Percentiles rank a stretch among this genome's conserved stretches.
Conservation (phyloP, 2,888 invertebrate genomes). For the Drosophila prostipennis region DNA sequence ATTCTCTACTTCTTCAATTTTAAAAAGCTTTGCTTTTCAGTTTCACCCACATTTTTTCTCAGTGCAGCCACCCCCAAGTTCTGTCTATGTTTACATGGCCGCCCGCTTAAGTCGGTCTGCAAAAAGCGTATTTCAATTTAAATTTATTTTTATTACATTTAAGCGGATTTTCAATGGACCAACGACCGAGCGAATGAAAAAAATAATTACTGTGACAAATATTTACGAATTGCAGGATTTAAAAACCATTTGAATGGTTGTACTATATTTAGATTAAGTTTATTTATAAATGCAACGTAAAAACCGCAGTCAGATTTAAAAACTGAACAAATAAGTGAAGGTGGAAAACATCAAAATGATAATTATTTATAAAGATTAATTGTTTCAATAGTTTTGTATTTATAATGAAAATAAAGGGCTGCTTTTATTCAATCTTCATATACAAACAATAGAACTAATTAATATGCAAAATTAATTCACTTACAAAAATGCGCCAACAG, state of each 20-base stretch:
- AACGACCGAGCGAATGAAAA: conserved; percentile 6
- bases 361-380: too few relatives aligned
- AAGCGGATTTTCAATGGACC: conserved; percentile 36
- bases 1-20: too few relatives aligned
- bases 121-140: conserved; percentile 41
- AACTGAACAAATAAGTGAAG: too few relatives aligned
- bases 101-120: conserved; percentile 25
- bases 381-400: neutral
- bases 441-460: neutral
- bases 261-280: neutral
- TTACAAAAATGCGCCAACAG: neutral
- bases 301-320: neutral
- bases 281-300: neutral
- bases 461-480: neutral
- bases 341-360: too few relatives aligned
- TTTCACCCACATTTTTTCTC: neutral
- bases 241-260: conserved; percentile 16
- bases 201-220: conserved; percentile 37
- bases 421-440: neutral
- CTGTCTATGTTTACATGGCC: conserved; percentile 28
- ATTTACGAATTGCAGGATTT: conserved; percentile 23
- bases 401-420: neutral
- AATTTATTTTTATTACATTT: conserved; percentile 36
- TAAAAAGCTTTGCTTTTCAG: too few relatives aligned
- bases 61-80: conserved; percentile 7